phyloP scores from a whole-genome alignment of 1,140 invertebrate genomes.

The Cydia fagiglandana region DNA sequence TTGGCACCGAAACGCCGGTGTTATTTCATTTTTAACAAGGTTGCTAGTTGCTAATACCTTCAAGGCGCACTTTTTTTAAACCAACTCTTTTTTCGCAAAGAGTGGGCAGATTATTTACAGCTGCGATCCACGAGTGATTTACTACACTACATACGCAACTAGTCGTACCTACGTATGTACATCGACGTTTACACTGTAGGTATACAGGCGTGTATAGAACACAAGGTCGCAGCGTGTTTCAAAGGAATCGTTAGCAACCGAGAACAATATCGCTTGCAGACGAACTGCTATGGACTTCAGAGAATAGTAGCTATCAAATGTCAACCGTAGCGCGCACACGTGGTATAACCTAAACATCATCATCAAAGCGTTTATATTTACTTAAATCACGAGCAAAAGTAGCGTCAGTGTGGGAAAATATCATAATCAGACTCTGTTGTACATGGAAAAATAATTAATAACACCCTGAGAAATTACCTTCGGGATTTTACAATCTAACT shows the following conservation, averaged over 20 bases:
- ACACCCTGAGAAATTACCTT: background rate
- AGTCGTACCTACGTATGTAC: conserved; percentile 40
- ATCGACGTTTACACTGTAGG: conserved; percentile 22
- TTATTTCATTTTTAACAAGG: conserved; percentile 52
- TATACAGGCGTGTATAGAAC: conserved; percentile 33
- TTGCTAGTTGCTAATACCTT: conserved; percentile 50
- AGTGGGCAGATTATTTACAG: conserved; percentile 65
- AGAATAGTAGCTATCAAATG: conserved; percentile 29
- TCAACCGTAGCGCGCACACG: conserved; percentile 12
- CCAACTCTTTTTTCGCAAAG: conserved; percentile 51
- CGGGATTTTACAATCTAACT: background rate
- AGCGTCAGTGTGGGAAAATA: background rate
- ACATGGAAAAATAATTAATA: conserved; percentile 1
- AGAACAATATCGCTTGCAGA: conserved; percentile 25
- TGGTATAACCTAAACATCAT: conserved; percentile 8
- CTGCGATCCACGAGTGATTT: conserved; percentile 55
- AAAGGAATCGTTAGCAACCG: conserved; percentile 41
- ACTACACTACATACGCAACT: conserved; percentile 51
- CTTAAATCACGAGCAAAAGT: background rate
- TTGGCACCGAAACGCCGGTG: conserved; percentile 47
- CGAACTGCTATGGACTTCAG: conserved; percentile 23
- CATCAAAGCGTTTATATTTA: background rate
- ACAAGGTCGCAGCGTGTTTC: conserved; percentile 56
- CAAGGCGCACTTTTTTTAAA: conserved; percentile 50
- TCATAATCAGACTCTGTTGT: background rate